Conservation (phyloP, 35 echinoderm and acorn worm genomes). For the Heliocidaris erythrogramma region DNA sequence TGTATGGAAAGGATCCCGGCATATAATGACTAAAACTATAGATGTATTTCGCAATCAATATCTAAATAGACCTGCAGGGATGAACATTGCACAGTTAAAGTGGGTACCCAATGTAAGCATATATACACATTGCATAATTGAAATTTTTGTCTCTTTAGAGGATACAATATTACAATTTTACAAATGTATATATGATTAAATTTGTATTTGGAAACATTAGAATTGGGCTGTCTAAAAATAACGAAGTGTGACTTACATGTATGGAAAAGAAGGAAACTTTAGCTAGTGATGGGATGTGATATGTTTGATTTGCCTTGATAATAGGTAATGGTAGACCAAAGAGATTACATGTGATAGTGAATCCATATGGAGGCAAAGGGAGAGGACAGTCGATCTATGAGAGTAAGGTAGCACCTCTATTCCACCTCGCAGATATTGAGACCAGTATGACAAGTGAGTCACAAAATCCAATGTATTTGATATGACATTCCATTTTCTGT, state of each 20-base stretch:
- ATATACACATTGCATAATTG: too few species aligned
- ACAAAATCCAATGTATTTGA: not conserved
- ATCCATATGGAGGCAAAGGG: conserved; percentile 81
- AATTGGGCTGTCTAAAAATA: not conserved
- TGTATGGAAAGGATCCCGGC: too few species aligned
- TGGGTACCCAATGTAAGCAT: too few species aligned
- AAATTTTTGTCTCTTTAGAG: too few species aligned
- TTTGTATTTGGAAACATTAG: not conserved
- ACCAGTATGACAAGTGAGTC: conserved; percentile 86
- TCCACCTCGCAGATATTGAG: conserved; percentile 75
- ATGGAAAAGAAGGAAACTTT: not conserved
- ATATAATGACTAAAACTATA: too few species aligned
- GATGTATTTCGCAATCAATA: too few species aligned
- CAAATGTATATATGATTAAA: not conserved
- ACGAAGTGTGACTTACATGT: not conserved
- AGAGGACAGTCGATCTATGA: conserved; percentile 71
- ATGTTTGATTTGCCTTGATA: not conserved
- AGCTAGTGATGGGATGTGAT: not conserved
- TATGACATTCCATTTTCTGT: not conserved
- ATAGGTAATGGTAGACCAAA: conserved; percentile 70
- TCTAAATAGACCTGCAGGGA: too few species aligned
- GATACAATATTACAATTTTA: not conserved
- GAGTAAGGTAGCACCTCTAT: conserved; percentile 70
- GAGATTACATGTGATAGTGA: conserved; percentile 76
- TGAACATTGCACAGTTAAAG: too few species aligned